Conservation (phyloP, 2,113 vertebrate genomes). For the Serranochromis macrocephalus region DNA sequence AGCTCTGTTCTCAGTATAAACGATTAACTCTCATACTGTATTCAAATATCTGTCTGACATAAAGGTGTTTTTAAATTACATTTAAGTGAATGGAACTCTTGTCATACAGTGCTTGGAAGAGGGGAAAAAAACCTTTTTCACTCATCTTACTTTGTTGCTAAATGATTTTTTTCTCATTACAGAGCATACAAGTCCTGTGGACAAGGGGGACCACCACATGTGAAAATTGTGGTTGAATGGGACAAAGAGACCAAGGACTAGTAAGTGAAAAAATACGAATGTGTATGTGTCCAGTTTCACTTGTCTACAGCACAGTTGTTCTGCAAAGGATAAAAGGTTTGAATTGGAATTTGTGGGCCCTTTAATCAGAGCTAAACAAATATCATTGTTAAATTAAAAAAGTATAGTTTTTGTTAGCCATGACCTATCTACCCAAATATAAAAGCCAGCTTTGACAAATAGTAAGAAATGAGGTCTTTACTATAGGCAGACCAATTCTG, state of each 20-base stretch:
- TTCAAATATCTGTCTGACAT: neutral
- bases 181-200: conserved; percentile 94
- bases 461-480: neutral
- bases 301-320: neutral
- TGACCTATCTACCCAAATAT: neutral
- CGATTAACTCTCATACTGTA: rapidly evolving
- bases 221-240: conserved; percentile 98
- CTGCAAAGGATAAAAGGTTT: neutral
- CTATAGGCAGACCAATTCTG: neutral
- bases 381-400: neutral
- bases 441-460: neutral
- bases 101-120: neutral
- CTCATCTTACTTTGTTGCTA: neutral
- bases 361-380: neutral
- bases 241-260: conserved; percentile 98
- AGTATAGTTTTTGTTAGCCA: neutral
- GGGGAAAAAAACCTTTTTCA: rapidly evolving
- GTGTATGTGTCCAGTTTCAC: neutral
- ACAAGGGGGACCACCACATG: conserved; percentile 88
- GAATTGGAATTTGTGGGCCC: neutral
- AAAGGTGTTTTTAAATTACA: neutral
- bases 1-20: neutral
- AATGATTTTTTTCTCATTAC: neutral
- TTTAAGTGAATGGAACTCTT: neutral
- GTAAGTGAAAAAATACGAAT: conserved; percentile 70